A percentile compares a stretch with the other conserved stretches of the same genome.
phyloP scores from a whole-genome alignment of 2,113 vertebrate genomes.

The Dipodomys spectabilis region DNA sequence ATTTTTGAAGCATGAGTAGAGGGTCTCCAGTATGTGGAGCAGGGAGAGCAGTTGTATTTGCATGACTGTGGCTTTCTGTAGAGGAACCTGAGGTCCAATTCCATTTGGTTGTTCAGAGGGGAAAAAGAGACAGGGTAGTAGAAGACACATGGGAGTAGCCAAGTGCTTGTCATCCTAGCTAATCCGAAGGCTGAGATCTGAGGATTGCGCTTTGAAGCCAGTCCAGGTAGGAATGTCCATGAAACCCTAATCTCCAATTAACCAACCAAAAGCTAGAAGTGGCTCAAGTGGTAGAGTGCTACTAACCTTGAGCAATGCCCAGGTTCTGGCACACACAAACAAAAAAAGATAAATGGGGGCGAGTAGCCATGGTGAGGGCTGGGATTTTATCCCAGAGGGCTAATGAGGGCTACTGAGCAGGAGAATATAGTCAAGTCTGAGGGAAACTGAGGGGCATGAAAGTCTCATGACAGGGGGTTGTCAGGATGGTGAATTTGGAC shows the following conservation, averaged over 20 bases:
- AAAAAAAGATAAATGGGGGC: neutral
- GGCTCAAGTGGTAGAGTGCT: no score
- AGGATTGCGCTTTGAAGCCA: no score
- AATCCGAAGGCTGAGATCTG: no score
- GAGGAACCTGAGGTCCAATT: no score
- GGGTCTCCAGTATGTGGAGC: neutral
- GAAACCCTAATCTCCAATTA: no score
- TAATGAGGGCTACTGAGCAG: neutral
- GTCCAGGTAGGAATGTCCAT: no score
- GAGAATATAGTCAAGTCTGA: neutral
- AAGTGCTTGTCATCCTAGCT: neutral
- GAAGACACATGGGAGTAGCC: neutral
- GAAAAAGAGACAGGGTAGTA: neutral
- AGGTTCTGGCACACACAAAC: no score
- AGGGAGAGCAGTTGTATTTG: no score
- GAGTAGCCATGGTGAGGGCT: neutral
- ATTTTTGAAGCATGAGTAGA: neutral
- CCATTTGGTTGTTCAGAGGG: neutral
- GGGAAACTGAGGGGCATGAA: neutral
- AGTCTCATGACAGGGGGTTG: neutral
- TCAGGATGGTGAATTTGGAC: neutral
- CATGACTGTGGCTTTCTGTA: no score
- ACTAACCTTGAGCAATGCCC: no score
- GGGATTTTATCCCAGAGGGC: neutral
- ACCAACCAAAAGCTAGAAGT: no score